These are phyloP conservation scores for Pseudachorutes palmiensis DNA, from an alignment of 1,140 invertebrate species.

Conservation along the genomic window DNA sequence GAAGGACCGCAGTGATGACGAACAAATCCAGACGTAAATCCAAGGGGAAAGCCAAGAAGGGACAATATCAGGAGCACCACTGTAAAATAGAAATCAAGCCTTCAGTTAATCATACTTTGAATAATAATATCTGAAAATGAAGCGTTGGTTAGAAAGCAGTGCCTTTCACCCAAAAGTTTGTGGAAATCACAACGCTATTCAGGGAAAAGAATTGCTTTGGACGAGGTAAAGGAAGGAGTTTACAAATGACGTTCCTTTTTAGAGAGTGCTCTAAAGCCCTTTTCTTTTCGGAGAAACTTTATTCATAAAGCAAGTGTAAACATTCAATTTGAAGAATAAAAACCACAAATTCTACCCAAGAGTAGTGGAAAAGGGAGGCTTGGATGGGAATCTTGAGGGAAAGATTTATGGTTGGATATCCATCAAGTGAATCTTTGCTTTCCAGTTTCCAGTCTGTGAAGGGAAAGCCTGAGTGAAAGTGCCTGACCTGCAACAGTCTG, in stretches of 20 bases:
- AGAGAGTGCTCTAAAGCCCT: background rate
- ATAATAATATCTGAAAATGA: no score
- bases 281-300: background rate
- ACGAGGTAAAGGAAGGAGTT: no score
- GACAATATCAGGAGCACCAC: conserved; percentile 39
- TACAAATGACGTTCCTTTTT: no score
- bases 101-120: no score
- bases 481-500: conserved; percentile 34
- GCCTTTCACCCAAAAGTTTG: background rate
- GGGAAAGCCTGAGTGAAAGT: background rate
- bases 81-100: conserved; percentile 21
- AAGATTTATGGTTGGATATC: background rate
- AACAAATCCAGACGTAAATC: conserved; percentile 44
- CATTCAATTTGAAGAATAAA: background rate
- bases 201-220: no score
- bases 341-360: no score
- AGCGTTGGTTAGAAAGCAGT: no score
- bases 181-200: background rate
- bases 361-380: background rate
- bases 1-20: conserved; percentile 42
- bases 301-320: background rate
- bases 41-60: conserved; percentile 44
- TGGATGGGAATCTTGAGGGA: no score
- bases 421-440: background rate
- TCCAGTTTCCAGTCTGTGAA: background rate